These are phyloP conservation scores for Tetramorium simillimum DNA, from an alignment of 1,140 invertebrate species.

Conservation along the genomic window DNA sequence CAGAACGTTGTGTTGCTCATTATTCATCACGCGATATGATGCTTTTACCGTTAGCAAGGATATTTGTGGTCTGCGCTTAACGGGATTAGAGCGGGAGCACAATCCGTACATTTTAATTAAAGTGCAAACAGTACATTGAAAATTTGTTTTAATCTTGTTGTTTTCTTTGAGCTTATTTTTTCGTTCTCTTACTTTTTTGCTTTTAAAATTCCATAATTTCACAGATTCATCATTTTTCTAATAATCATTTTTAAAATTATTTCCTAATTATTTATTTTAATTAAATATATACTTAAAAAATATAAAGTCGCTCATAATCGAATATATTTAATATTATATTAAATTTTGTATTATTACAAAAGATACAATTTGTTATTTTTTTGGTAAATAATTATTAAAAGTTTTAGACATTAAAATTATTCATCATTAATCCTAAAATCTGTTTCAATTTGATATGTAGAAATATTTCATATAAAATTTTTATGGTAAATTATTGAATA, in stretches of 20 bases:
- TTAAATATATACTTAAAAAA: not conserved
- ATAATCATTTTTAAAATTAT: not conserved
- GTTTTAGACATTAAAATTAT: not conserved
- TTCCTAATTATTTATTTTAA: not conserved
- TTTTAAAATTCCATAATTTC: not conserved
- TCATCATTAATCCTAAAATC: not conserved
- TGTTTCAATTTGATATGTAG: not conserved
- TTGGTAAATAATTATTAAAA: not conserved
- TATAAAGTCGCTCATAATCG: not conserved
- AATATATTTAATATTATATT: not conserved
- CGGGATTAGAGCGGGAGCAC: not conserved
- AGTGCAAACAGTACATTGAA: not conserved
- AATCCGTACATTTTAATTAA: constrained; percentile 11
- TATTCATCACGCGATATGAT: constrained; percentile 13
- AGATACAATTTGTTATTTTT: not conserved
- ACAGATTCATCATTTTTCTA: not conserved
- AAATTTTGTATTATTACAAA: not conserved
- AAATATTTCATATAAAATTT: not conserved
- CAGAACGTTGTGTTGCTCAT: not conserved
- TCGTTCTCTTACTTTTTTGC: not conserved
- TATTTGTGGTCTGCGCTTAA: not conserved
- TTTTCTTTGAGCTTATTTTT: not conserved
- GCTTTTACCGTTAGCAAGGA: constrained; percentile 19
- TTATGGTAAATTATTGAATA: not conserved
- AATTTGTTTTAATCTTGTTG: not conserved